phyloP scores from a whole-genome alignment of 1,140 invertebrate species.

The Atta colombica region DNA sequence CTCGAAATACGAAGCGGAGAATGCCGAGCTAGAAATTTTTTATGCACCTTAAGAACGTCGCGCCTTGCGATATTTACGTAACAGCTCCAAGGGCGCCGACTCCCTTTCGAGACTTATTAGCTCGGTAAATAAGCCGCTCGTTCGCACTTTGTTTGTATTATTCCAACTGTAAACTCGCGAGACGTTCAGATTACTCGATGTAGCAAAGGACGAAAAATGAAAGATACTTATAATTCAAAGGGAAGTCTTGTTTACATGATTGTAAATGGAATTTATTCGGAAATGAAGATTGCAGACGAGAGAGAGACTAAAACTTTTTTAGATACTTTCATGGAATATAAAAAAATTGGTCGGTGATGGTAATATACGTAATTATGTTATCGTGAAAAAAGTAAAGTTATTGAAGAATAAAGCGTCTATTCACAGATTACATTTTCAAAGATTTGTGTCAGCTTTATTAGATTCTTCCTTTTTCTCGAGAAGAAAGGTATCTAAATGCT shows the following conservation, averaged over 20 bases:
- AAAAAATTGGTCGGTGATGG: slow-evolving; percentile 21
- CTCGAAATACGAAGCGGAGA: slow-evolving; percentile 33
- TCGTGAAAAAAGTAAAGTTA: neutral
- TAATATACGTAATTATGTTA: neutral
- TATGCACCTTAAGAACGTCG: slow-evolving; percentile 51
- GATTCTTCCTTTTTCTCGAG: neutral
- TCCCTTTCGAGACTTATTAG: slow-evolving; percentile 63
- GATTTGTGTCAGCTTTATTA: neutral
- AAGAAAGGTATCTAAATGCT: slow-evolving; percentile 46
- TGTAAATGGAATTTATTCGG: slow-evolving; percentile 32
- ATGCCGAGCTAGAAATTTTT: slow-evolving; percentile 58
- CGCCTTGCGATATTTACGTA: slow-evolving; percentile 41
- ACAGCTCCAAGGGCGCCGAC: slow-evolving; percentile 48
- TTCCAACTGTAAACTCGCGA: slow-evolving; percentile 45
- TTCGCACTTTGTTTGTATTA: slow-evolving; percentile 44
- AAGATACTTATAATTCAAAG: slow-evolving; percentile 37
- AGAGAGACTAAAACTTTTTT: neutral
- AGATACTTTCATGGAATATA: neutral
- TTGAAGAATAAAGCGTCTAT: neutral
- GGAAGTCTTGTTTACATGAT: slow-evolving; percentile 20
- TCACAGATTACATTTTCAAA: slow-evolving; percentile 7
- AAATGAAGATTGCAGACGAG: slow-evolving; percentile 16
- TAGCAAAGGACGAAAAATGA: slow-evolving; percentile 43
- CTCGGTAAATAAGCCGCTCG: slow-evolving; percentile 50
- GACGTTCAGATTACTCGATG: slow-evolving; percentile 49